Percentiles rank a stretch among this genome's conserved stretches.
Evolutionary conservation across 1,140 invertebrate genomes (phyloP).

Genomic region (Schlechtendalia chinensis): DNA sequence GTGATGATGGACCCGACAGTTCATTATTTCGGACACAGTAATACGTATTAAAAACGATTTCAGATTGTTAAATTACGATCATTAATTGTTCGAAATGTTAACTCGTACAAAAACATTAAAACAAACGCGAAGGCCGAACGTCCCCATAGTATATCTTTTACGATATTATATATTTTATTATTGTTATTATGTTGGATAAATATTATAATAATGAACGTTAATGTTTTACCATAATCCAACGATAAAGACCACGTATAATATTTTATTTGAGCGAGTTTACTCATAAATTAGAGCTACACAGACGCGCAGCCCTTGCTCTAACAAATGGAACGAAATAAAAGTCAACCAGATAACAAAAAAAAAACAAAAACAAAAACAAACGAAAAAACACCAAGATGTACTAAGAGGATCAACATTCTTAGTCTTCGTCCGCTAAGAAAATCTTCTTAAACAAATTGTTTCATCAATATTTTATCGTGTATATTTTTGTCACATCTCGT

Average conservation of each 20-base stretch:
- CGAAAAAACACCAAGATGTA: neutral
- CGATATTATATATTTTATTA: no score
- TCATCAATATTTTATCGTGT: neutral
- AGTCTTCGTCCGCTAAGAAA: neutral
- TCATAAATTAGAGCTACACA: conserved; percentile 8
- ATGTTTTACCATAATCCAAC: neutral
- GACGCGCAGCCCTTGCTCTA: neutral
- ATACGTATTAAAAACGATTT: no score
- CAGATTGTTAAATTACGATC: neutral
- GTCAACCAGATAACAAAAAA: conserved; percentile 2
- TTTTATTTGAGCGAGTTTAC: neutral
- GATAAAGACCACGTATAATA: neutral
- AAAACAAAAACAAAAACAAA: no score
- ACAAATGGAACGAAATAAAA: conserved; percentile 10
- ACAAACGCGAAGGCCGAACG: no score
- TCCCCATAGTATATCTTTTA: no score
- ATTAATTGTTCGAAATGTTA: neutral
- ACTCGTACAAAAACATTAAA: neutral
- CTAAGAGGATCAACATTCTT: neutral
- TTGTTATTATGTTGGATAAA: neutral
- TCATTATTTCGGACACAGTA: neutral
- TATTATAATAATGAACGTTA: neutral
- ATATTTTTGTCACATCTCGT: neutral
- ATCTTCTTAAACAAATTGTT: neutral
- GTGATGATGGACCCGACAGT: no score